Evolutionary conservation across 1,140 invertebrate genomes (phyloP), one percentile per base, ranked within the genome.

Genomic region (Cyclina sinensis): DNA sequence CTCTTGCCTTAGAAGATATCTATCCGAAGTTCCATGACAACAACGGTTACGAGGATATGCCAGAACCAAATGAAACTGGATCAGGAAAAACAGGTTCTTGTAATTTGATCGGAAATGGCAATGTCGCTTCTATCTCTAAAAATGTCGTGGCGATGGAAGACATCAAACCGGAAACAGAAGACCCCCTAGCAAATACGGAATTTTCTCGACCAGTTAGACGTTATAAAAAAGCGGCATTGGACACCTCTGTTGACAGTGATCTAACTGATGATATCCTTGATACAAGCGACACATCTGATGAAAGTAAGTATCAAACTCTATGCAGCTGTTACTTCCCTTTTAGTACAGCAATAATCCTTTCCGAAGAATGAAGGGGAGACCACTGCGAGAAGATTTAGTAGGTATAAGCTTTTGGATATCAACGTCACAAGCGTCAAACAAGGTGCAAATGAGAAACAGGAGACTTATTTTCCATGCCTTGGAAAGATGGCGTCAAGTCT

Each of bases 211-310:
- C 65, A 70, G 65, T 24, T 11, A 70, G 21, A n/a, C 7, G 14
- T 16, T 14, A 5, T 30, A 39, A 35, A 32, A 39, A 39, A 70
- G 0, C 1, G 18, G 65, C 32, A 1, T 24, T 74, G 14, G 43
- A 83, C 32, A 70, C 37, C 21, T 78, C 85, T 35, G 59, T 87
- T 12, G 85, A 87, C 76, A 87, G 85, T 57, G 85, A 87, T 54
- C 18, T 87, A 32, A 87, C 85, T 21, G 76, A 87, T n/a, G 35
- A 70, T 68, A 51, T 87, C 14, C 43, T 70, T 37, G 76, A 80
- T 43, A 39, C n/a, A 30, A 48, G n/a, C 11, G 73, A 57, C 48
- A 51, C 32, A 27, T 27, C 18, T 21, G 84, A 80, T 16, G 74
- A 79, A 87, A 30, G 85, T 87, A 70, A 62, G 68, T 86, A 43